A percentile compares a stretch with the other conserved stretches of the same genome.
Evolutionary conservation across 2,888 invertebrate species (phyloP).

Genomic region (Lepidocyrtoides sp.): DNA sequence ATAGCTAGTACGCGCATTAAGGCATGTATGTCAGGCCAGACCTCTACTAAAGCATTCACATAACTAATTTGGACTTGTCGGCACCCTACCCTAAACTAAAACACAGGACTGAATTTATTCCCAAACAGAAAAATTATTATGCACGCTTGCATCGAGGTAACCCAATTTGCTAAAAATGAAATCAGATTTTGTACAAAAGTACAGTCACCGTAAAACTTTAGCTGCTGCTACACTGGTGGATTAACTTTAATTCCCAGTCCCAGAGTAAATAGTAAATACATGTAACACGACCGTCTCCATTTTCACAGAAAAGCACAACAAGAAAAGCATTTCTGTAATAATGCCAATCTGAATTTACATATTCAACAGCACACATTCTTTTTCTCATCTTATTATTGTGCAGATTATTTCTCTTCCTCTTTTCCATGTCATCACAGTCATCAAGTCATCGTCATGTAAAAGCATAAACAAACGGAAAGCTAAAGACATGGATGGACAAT

Average conservation of each 20-base stretch:
- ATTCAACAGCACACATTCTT: not conserved
- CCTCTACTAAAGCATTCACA: not conserved
- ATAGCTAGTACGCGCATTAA: not conserved
- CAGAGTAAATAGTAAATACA: not conserved
- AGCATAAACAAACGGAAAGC: not conserved
- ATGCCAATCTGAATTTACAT: constrained; percentile 27
- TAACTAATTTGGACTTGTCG: not conserved
- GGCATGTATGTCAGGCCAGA: not conserved
- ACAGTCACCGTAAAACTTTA: too few relatives aligned
- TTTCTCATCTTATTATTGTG: not conserved
- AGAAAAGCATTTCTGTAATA: not conserved
- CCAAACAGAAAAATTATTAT: not conserved
- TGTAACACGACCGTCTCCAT: not conserved
- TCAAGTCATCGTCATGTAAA: not conserved
- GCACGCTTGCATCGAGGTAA: not conserved
- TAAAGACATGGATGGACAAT: not conserved
- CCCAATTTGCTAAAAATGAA: not conserved
- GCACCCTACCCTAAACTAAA: not conserved
- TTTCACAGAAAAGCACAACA: not conserved
- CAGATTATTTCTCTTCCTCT: not conserved
- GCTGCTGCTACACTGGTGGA: too few relatives aligned
- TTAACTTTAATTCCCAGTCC: not conserved
- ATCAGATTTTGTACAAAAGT: not conserved
- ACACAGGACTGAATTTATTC: not conserved
- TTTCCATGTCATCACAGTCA: not conserved